Conservation (phyloP, 1,140 invertebrate species). For the Drosophila arizonae region DNA sequence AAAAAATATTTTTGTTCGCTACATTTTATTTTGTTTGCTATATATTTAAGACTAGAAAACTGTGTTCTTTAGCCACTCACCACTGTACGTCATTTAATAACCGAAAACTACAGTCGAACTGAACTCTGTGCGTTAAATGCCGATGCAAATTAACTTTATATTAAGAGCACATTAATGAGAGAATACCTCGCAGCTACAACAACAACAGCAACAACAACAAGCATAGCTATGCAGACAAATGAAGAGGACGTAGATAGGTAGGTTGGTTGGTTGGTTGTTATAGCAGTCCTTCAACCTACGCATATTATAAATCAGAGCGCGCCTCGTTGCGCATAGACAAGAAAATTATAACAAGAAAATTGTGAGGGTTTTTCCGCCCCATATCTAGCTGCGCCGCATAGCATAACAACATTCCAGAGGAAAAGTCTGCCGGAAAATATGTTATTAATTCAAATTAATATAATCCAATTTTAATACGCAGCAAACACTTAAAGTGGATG, state of each 20-base stretch:
- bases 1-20: too few relatives aligned
- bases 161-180: conserved; percentile 72
- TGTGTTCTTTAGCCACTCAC: background rate
- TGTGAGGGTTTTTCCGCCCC: conserved; percentile 3
- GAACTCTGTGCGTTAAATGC: conserved; percentile 39
- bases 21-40: too few relatives aligned
- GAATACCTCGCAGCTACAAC: conserved; percentile 27
- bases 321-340: conserved; percentile 37
- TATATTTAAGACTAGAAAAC: too few relatives aligned
- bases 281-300: conserved; percentile 12
- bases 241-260: background rate
- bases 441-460: conserved; percentile 82
- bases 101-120: conserved; percentile 16
- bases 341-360: conserved; percentile 29
- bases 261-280: background rate
- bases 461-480: conserved; percentile 55
- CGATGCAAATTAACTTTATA: conserved; percentile 63
- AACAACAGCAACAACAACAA: conserved; percentile 19
- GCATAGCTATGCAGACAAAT: conserved; percentile 17
- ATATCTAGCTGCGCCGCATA: conserved; percentile 1
- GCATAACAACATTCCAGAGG: conserved; percentile 52
- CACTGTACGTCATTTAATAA: conserved; percentile 13
- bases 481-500: background rate
- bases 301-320: conserved; percentile 23
- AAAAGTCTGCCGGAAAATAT: conserved; percentile 70